These are phyloP conservation scores for Mobula hypostoma DNA, from an alignment of 2,113 vertebrate species.

Conservation along the genomic window DNA sequence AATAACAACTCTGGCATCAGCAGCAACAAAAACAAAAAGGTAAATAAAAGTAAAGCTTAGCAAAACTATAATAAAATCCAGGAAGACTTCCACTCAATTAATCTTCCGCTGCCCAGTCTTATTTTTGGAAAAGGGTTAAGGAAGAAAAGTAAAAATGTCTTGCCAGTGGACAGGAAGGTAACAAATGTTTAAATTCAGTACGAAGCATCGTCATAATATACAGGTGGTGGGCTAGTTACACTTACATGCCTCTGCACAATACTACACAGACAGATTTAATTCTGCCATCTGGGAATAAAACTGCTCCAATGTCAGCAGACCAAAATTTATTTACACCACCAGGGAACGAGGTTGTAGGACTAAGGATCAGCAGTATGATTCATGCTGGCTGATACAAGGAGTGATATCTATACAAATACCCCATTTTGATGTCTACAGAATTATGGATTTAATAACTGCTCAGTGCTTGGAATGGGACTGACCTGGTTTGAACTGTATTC, in stretches of 20 bases:
- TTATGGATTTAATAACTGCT: not conserved
- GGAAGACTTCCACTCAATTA: not conserved
- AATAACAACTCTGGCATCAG: not conserved
- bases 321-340: not conserved
- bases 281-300: not conserved
- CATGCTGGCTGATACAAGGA: not conserved
- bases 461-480: not conserved
- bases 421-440: not conserved
- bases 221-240: not conserved
- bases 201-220: not conserved
- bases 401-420: not conserved
- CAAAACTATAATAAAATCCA: not conserved
- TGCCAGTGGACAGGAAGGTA: not conserved
- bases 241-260: not conserved
- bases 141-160: not conserved
- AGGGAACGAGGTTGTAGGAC: too few species aligned
- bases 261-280: not conserved
- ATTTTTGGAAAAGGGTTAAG: not conserved
- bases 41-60: not conserved
- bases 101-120: not conserved
- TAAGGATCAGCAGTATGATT: too few species aligned
- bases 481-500: slow-evolving; percentile 93
- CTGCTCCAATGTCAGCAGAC: not conserved
- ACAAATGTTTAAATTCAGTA: not conserved
- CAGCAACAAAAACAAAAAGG: not conserved